These are phyloP conservation scores for Amitus sp. DNA, from an alignment of 2,888 invertebrate species.

Conservation along the genomic window DNA sequence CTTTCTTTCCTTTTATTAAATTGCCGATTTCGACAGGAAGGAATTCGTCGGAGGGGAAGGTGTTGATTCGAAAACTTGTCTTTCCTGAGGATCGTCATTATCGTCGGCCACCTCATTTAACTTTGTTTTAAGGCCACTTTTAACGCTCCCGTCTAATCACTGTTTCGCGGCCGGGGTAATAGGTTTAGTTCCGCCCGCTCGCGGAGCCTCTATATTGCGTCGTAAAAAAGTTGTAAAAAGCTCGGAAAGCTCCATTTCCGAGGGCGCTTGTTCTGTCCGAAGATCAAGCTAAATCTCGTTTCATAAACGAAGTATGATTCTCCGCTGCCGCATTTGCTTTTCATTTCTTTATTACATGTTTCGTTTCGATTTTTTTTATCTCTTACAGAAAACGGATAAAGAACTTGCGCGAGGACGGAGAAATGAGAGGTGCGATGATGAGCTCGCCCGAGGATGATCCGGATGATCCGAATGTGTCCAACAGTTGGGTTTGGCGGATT, in stretches of 20 bases:
- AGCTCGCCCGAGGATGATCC: slow-evolving; percentile 63
- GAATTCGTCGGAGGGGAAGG: too few species aligned
- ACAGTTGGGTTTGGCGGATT: slow-evolving; percentile 77
- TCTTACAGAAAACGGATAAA: slow-evolving; percentile 54
- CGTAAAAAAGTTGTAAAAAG: slow-evolving; percentile 64
- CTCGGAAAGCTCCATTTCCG: slow-evolving; percentile 38
- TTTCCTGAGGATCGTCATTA: slow-evolving; percentile 45
- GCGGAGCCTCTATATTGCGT: slow-evolving; percentile 55
- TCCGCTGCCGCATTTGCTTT: slow-evolving; percentile 10
- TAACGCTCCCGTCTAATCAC: slow-evolving; percentile 63
- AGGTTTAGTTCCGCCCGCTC: slow-evolving; percentile 61
- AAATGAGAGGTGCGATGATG: slow-evolving; percentile 12
- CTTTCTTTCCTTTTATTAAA: too few species aligned
- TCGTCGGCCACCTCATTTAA: slow-evolving; percentile 60
- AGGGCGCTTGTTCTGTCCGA: slow-evolving; percentile 28
- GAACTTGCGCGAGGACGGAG: slow-evolving; percentile 17
- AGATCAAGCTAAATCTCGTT: slow-evolving; percentile 25
- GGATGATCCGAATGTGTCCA: slow-evolving; percentile 69
- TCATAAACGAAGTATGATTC: slow-evolving; percentile 31
- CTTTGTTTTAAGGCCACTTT: slow-evolving; percentile 60
- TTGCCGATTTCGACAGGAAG: too few species aligned
- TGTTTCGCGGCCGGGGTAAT: slow-evolving; percentile 56
- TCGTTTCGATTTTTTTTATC: neutral
- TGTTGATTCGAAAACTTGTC: neutral
- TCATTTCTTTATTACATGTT: too few species aligned